These are phyloP conservation scores for Mus spretus DNA, from an alignment of 2,797 vertebrate genomes.

Conservation along the genomic window DNA sequence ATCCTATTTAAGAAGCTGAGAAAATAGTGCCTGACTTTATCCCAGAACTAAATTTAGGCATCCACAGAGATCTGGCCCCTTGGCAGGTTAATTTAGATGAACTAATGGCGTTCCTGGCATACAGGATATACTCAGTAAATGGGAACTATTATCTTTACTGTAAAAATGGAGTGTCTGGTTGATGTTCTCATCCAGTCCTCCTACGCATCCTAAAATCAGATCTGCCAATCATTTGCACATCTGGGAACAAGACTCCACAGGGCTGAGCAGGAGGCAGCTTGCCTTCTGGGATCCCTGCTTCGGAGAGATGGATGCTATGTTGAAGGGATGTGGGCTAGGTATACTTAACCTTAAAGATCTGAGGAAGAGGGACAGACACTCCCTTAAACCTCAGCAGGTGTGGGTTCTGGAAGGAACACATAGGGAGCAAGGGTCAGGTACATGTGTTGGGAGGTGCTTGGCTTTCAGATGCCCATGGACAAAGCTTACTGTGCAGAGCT, in stretches of 20 bases:
- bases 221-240: constrained; percentile 74
- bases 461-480: not conserved
- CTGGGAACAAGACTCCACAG: constrained; percentile 52
- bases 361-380: not conserved
- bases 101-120: constrained; percentile 80
- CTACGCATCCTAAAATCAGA: constrained; percentile 72
- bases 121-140: constrained; percentile 65
- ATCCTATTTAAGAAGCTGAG: constrained; percentile 73
- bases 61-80: constrained; percentile 63
- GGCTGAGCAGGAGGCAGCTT: constrained; percentile 16
- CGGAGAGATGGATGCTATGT: not conserved
- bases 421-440: not conserved
- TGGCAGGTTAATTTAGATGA: constrained; percentile 80
- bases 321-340: not conserved
- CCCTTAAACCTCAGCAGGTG: not conserved
- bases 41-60: constrained; percentile 80
- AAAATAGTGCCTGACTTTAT: constrained; percentile 71
- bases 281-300: not conserved
- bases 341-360: constrained; percentile 13
- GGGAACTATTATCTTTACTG: constrained; percentile 77
- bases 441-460: not conserved
- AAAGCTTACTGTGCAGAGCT: not conserved
- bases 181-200: constrained; percentile 66
- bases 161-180: constrained; percentile 70
- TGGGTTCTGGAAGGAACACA: not conserved